Conservation (phyloP, 2,888 invertebrate species). For the Tiphia femorata region DNA sequence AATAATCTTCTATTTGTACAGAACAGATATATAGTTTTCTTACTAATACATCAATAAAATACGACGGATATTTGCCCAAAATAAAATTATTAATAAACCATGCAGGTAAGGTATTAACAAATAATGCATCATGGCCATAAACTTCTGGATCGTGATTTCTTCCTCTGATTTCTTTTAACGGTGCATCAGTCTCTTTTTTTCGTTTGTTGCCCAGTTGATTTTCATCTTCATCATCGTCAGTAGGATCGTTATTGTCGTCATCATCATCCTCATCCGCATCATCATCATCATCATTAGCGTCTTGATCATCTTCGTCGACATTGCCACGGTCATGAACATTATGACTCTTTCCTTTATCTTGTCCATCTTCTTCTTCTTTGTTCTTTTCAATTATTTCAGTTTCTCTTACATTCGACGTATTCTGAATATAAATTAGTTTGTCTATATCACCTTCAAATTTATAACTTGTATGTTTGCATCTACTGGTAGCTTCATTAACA, state of each 20-base stretch:
- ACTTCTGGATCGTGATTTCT: too few species aligned
- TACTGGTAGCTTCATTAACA: conserved; percentile 26
- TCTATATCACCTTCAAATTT: too few species aligned
- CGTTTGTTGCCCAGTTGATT: too few species aligned
- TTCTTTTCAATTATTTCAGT: conserved; percentile 34
- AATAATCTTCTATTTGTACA: conserved; percentile 81
- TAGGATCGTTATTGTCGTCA: conserved; percentile 1
- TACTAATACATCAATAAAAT: conserved; percentile 79
- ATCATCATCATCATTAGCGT: conserved; percentile 25
- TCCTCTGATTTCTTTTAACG: too few species aligned
- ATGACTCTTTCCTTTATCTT: too few species aligned
- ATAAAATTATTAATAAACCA: conserved; percentile 79
- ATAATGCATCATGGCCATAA: too few species aligned
- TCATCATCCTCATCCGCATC: conserved; percentile 33
- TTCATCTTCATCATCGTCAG: neutral
- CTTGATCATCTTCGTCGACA: too few species aligned
- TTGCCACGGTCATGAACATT: too few species aligned
- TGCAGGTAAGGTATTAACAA: conserved; percentile 40
- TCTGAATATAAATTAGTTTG: too few species aligned
- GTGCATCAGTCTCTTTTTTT: neutral
- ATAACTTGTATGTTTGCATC: too few species aligned
- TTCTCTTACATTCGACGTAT: conserved; percentile 18
- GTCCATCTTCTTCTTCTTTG: too few species aligned
- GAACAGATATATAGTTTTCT: conserved; percentile 76
- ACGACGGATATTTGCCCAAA: conserved; percentile 74